These are phyloP conservation scores for Temnothorax longispinosus DNA, from an alignment of 1,140 invertebrate species.

Conservation along the genomic window DNA sequence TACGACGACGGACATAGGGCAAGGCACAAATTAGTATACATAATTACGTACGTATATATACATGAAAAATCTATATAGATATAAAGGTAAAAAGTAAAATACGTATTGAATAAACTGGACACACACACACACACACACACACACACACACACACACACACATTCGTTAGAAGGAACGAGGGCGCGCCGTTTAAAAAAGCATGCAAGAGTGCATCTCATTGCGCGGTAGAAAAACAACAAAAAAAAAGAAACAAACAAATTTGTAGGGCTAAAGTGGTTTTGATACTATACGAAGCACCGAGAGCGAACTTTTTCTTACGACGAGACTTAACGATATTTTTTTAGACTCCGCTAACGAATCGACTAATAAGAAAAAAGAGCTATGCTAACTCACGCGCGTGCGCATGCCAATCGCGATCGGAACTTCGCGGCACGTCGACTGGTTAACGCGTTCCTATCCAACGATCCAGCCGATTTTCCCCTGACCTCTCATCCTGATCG, in stretches of 20 bases:
- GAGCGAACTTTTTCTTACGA: constrained; percentile 62
- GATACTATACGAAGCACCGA: constrained; percentile 64
- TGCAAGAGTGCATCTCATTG: constrained; percentile 41
- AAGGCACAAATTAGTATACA: constrained; percentile 61
- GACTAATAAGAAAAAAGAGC: constrained; percentile 9
- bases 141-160: neutral
- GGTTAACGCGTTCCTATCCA: constrained; percentile 55
- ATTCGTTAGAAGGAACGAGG: constrained; percentile 36
- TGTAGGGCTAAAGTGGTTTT: constrained; percentile 62
- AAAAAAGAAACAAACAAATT: constrained; percentile 2
- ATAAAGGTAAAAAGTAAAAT: constrained; percentile 36
- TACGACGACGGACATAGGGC: constrained; percentile 56
- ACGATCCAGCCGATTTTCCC: constrained; percentile 5
- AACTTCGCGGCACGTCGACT: constrained; percentile 39
- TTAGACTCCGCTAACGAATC: constrained; percentile 58
- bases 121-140: constrained; percentile 10
- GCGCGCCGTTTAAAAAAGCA: constrained; percentile 37
- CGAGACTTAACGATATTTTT: constrained; percentile 62
- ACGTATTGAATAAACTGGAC: constrained; percentile 17
- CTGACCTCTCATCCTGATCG: neutral
- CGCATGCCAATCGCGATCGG: constrained; percentile 38
- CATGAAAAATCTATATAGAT: constrained; percentile 26
- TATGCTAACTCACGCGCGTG: constrained; percentile 28
- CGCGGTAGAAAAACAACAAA: constrained; percentile 33
- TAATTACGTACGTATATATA: constrained; percentile 41